A percentile compares a stretch with the other conserved stretches of the same genome.
Conservation (phyloP, 2,888 invertebrate species). For the Furcula furcula region DNA sequence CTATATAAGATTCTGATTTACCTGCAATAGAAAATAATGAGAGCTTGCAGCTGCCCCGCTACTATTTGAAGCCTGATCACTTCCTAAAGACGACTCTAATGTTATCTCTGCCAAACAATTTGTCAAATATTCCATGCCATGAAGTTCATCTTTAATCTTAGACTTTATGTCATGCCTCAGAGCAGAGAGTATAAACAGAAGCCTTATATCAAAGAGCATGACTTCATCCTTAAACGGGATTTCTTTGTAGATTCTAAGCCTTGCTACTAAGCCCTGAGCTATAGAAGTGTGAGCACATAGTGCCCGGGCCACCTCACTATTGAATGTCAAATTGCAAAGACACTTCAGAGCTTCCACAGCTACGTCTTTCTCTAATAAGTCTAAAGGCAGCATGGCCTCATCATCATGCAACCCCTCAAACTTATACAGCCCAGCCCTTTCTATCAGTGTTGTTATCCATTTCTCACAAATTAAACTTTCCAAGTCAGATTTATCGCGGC, state of each 20-base stretch:
- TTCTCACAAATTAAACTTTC: constrained; percentile 85
- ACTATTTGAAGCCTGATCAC: constrained; percentile 40
- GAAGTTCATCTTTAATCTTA: constrained; percentile 84
- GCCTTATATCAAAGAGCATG: constrained; percentile 92
- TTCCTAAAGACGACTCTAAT: constrained; percentile 52
- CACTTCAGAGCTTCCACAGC: constrained; percentile 92
- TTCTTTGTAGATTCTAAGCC: constrained; percentile 86
- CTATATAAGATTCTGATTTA: no score
- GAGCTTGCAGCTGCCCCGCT: constrained; percentile 33
- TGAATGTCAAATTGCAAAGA: constrained; percentile 93
- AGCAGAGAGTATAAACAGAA: constrained; percentile 94
- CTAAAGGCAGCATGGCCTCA: constrained; percentile 49
- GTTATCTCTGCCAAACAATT: constrained; percentile 85
- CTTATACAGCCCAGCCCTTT: constrained; percentile 83
- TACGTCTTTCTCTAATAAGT: constrained; percentile 74
- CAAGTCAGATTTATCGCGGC: constrained; percentile 89
- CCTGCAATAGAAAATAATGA: constrained; percentile 46
- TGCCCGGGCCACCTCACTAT: constrained; percentile 75
- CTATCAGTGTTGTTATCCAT: constrained; percentile 85
- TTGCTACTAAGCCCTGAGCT: constrained; percentile 87
- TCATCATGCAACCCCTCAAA: constrained; percentile 60
- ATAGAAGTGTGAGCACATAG: constrained; percentile 82
- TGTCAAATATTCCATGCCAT: constrained; percentile 86
- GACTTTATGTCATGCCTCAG: constrained; percentile 86
- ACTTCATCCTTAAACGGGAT: constrained; percentile 85